Percentiles rank a stretch among this genome's conserved stretches.
Evolutionary conservation across 2,797 vertebrate genomes (phyloP).

Genomic region (Parambassis ranga): DNA sequence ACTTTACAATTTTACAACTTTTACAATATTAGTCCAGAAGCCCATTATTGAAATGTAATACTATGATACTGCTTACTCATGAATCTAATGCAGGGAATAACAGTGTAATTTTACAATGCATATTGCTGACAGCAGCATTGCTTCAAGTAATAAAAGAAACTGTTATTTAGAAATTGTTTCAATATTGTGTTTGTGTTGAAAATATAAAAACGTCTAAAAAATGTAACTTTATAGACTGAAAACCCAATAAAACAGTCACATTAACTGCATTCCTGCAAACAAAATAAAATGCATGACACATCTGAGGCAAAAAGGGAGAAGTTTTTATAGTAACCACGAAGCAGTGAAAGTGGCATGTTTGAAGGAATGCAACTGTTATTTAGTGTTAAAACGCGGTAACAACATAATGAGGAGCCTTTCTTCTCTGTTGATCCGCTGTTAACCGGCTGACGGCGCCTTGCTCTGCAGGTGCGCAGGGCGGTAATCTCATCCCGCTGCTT

Average conservation of each 20-base stretch:
- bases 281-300: background rate
- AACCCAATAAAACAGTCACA: too few species aligned
- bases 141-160: too few species aligned
- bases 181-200: too few species aligned
- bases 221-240: too few species aligned
- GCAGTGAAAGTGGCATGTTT: constrained; percentile 29
- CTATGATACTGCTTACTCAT: too few species aligned
- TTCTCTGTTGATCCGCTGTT: constrained; percentile 23
- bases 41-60: too few species aligned
- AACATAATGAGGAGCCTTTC: background rate
- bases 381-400: constrained; percentile 30
- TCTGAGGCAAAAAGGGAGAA: background rate
- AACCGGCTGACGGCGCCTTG: constrained; percentile 62
- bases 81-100: too few species aligned
- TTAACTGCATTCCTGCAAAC: background rate
- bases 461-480: constrained; percentile 81
- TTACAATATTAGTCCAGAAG: too few species aligned
- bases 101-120: too few species aligned
- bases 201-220: background rate
- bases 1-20: too few species aligned
- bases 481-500: constrained; percentile 80
- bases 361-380: constrained; percentile 57
- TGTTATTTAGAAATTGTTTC: too few species aligned
- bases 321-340: background rate
- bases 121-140: too few species aligned